phyloP scores from a whole-genome alignment of 30 jellyfish, hydroid and myxozoan species.

The Turritopsis dohrnii region DNA sequence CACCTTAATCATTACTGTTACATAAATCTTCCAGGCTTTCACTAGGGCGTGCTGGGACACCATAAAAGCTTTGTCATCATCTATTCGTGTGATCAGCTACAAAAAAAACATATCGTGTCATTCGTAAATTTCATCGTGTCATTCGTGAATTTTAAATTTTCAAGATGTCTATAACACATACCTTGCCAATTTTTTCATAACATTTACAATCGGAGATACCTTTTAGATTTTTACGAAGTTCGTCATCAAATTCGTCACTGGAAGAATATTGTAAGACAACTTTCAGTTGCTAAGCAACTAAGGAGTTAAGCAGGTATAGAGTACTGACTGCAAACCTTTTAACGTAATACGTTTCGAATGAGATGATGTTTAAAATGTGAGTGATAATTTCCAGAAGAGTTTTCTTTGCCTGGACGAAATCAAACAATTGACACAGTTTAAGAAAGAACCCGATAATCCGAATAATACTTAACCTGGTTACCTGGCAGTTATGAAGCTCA shows the following conservation, averaged over 20 bases:
- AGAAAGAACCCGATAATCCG: no score
- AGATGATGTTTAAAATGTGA: conserved; percentile 23
- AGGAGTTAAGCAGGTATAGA: neutral
- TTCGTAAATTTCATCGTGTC: neutral
- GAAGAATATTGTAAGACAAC: neutral
- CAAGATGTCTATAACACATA: neutral
- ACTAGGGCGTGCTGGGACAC: neutral
- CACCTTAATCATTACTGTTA: neutral
- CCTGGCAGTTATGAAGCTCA: neutral
- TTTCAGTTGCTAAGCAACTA: neutral
- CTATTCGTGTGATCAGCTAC: neutral
- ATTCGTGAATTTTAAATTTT: neutral
- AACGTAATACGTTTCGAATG: conserved; percentile 44
- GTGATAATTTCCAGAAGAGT: neutral
- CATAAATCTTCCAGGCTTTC: conserved; percentile 20
- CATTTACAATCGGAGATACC: conserved; percentile 5
- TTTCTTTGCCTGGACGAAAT: neutral
- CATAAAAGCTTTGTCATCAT: neutral
- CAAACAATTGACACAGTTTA: neutral
- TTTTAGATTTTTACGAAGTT: conserved; percentile 4
- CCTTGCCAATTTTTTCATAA: conserved; percentile 5
- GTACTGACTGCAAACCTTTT: conserved; percentile 29
- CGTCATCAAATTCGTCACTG: conserved; percentile 23
- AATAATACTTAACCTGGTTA: neutral
- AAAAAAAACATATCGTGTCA: neutral